Base-by-base conservation (phyloP, 2,888 invertebrate species). In the Lepidonotus clava region DNA sequence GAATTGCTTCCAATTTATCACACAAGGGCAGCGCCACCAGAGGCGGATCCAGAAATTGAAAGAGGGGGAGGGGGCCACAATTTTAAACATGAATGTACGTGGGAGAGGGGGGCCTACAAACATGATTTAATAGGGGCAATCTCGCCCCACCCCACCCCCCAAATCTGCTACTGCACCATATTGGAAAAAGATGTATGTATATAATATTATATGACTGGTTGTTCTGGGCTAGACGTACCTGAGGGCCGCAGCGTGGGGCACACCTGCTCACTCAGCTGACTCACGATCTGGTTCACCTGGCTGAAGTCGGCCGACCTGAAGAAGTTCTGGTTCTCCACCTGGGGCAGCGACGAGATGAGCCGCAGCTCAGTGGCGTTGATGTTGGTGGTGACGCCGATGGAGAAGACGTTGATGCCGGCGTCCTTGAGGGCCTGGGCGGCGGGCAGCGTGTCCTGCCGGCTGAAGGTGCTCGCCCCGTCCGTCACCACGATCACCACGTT, bases 401-500 rank as follows among this genome's bases (percentile, higher is more conserved):
- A 36, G 18, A 56, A 83, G 24, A 83, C 24, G 1, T 14, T 83
- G 5, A 83, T 38, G 32, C 83, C 83, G n/a, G 11, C 14, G 28
- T 34, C 56, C 11, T 34, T 14, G 14, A 61, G 56, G 24, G 24
- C 53, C 5, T 5, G 1, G 11, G 83, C 83, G 11, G 41, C 32
- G 8, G 83, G 83, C 8, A 83, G 21, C 4, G 83, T 83, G 5
- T 36, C 56, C 1, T 8, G 1, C 14, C 18, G 1, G n/a, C 56
- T 56, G 21, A n/a, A 36, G 34, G 83, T 83, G n/a, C 46, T 46
- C 56, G 24, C 56, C 1, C 83, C 83, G n/a, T 83, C 83, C 6
- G 83, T 83, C 4, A 83, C 34, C 8, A 83, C 83, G 38, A 83
- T 36, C n/a, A 56, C 83, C 1, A 83, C 38, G n/a, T 83, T 83